A percentile compares a stretch with the other conserved stretches of the same genome.
Conservation (phyloP, 2,888 invertebrate species). For the Heliconius sara region DNA sequence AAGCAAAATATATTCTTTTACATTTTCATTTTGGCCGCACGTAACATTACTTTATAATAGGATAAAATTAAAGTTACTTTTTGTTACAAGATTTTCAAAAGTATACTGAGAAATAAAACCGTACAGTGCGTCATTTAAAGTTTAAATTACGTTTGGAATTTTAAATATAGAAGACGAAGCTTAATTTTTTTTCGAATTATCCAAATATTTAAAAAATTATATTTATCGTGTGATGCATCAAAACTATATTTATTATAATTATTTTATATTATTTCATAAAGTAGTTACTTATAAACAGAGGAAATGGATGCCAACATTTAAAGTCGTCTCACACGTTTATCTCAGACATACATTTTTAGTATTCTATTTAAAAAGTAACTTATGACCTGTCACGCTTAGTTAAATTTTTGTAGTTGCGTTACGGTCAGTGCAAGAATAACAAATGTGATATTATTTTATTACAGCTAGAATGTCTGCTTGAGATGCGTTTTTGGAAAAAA, state of each 20-base stretch:
- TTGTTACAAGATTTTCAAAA: background rate
- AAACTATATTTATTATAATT: too few relatives aligned
- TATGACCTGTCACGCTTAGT: constrained; percentile 37
- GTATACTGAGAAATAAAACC: background rate
- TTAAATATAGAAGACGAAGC: too few relatives aligned
- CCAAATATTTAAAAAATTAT: too few relatives aligned
- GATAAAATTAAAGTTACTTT: background rate
- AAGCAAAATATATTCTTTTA: background rate
- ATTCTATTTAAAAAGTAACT: constrained; percentile 30
- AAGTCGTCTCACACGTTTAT: constrained; percentile 18
- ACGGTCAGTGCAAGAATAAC: constrained; percentile 37
- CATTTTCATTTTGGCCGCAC: background rate
- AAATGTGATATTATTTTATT: constrained; percentile 32
- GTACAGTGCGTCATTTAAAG: too few relatives aligned
- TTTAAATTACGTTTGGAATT: too few relatives aligned
- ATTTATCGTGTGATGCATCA: too few relatives aligned
- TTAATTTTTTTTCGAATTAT: too few relatives aligned
- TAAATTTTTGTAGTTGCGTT: constrained; percentile 21
- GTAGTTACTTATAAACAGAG: background rate
- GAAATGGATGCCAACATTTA: constrained; percentile 4
- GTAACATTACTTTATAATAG: constrained; percentile 1
- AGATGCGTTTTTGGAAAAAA: background rate
- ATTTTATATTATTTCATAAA: background rate
- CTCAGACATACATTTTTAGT: constrained; percentile 21
- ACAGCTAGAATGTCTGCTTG: background rate